phyloP scores from a whole-genome alignment of 2,113 vertebrate species.

The Zapornia atra region DNA sequence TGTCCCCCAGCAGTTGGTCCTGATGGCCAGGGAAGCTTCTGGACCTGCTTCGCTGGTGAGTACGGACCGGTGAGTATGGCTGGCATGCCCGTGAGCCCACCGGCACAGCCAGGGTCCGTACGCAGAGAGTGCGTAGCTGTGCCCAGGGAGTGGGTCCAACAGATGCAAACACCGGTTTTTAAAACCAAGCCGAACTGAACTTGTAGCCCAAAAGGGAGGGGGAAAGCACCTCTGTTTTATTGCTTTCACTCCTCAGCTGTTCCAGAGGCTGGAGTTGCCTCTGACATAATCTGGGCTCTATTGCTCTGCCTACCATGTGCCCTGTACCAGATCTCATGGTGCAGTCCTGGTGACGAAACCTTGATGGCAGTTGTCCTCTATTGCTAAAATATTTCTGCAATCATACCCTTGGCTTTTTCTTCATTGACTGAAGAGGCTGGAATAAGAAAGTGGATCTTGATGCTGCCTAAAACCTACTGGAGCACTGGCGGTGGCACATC shows the following conservation, averaged over 20 bases:
- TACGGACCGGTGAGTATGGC: accelerated
- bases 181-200: neutral
- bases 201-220: neutral
- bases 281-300: neutral
- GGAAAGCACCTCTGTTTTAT: neutral
- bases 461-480: neutral
- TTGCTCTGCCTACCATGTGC: neutral
- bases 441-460: neutral
- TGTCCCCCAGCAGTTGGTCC: neutral
- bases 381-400: neutral
- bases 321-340: neutral
- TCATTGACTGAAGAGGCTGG: neutral
- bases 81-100: neutral
- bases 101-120: neutral
- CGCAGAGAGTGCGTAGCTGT: accelerated
- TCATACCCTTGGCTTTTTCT: neutral
- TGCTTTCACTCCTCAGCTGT: neutral
- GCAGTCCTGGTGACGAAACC: neutral
- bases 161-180: neutral
- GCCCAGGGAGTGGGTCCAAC: neutral
- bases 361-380: neutral
- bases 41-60: neutral
- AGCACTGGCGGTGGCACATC: neutral
- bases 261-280: neutral
- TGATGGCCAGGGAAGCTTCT: neutral